A percentile compares a stretch with the other conserved stretches of the same genome.
phyloP scores from a whole-genome alignment of 2,113 vertebrate species.

The Casuarius casuarius region DNA sequence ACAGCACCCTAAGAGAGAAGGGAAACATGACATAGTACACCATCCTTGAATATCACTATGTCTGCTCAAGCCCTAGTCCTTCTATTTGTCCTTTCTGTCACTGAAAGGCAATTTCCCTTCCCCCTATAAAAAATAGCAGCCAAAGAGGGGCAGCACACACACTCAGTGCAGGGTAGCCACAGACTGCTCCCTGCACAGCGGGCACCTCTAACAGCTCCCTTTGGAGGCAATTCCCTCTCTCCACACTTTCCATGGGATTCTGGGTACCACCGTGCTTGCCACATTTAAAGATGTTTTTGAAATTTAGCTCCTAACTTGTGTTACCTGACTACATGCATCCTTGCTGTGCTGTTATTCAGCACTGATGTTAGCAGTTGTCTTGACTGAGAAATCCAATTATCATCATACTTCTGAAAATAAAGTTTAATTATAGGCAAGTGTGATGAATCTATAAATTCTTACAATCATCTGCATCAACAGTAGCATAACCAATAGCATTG shows the following conservation, averaged over 20 bases:
- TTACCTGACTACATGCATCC: background rate
- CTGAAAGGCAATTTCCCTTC: background rate
- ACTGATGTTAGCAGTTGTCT: constrained; percentile 21
- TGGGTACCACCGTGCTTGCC: background rate
- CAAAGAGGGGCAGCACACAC: background rate
- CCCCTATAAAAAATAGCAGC: background rate
- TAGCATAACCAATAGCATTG: constrained; percentile 41
- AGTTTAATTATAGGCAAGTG: constrained; percentile 54
- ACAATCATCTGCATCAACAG: constrained; percentile 37
- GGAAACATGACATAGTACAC: background rate
- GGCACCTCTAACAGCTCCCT: background rate
- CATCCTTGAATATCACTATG: background rate
- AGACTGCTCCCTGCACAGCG: background rate
- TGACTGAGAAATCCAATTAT: constrained; percentile 56
- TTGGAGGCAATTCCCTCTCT: background rate
- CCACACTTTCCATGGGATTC: background rate
- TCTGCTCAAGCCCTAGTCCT: background rate
- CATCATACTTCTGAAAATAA: constrained; percentile 55
- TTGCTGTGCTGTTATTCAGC: background rate
- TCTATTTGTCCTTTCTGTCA: background rate
- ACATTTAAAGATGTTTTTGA: background rate
- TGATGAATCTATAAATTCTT: constrained; percentile 50
- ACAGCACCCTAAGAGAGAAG: background rate
- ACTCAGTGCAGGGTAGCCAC: background rate
- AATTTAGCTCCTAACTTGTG: background rate